phyloP scores from a whole-genome alignment of 2,113 vertebrate genomes.

The Eurystomus gularis region DNA sequence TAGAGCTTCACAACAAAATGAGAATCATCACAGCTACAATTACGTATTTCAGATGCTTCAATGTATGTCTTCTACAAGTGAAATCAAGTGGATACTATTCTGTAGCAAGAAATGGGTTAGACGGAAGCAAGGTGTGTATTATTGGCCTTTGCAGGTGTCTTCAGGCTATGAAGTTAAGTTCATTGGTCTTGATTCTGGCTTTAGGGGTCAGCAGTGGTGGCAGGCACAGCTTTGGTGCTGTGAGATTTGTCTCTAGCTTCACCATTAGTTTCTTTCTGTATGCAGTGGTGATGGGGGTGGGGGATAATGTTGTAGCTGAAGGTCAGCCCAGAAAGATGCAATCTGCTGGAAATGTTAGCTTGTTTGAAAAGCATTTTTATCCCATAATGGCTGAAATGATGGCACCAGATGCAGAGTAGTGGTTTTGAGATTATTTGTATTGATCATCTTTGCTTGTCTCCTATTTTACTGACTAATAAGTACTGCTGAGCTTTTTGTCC shows the following conservation, averaged over 20 bases:
- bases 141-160: neutral
- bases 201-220: neutral
- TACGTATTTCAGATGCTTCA: neutral
- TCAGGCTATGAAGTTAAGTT: neutral
- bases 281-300: neutral
- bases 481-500: constrained; percentile 15
- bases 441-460: constrained; percentile 36
- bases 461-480: neutral
- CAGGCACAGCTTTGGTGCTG: neutral
- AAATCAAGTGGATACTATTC: neutral
- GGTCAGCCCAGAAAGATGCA: neutral
- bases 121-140: neutral
- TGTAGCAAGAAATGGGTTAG: neutral
- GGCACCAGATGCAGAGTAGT: neutral
- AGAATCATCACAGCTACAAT: neutral
- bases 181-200: neutral
- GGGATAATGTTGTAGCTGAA: neutral
- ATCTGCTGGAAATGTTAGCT: constrained; percentile 21
- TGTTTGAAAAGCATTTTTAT: neutral
- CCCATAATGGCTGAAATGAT: neutral
- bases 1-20: neutral
- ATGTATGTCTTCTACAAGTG: neutral
- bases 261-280: neutral
- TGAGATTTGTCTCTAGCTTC: neutral
- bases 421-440: constrained; percentile 38